A percentile compares a stretch with the other conserved stretches of the same genome.
phyloP scores from a whole-genome alignment of 2,113 vertebrate species.

The Macaca mulatta region DNA sequence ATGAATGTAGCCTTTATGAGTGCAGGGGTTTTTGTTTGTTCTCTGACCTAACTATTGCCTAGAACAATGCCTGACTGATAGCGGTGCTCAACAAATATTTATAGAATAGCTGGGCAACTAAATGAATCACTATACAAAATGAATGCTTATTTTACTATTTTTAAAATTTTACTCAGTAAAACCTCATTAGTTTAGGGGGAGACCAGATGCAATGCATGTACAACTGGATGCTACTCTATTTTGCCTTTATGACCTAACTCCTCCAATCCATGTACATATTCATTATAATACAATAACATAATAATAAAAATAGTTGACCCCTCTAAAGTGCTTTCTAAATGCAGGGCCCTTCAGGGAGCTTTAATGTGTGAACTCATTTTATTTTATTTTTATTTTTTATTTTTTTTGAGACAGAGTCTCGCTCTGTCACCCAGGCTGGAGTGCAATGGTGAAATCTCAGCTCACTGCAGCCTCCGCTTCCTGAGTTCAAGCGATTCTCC shows the following conservation, averaged over 20 bases:
- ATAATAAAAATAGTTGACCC: background rate
- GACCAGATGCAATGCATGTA: background rate
- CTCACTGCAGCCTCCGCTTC: no score
- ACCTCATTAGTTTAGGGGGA: background rate
- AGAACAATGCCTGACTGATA: background rate
- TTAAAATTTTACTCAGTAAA: background rate
- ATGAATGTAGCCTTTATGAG: background rate
- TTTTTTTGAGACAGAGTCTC: no score
- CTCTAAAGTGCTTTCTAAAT: background rate
- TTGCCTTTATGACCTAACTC: background rate
- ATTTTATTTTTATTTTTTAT: no score
- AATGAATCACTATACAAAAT: background rate
- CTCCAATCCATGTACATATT: background rate
- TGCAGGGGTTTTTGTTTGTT: background rate
- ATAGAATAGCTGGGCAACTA: background rate
- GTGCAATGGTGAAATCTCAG: no score
- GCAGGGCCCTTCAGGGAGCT: background rate
- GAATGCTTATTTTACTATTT: conserved; percentile 1
- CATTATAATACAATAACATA: background rate
- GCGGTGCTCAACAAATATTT: background rate
- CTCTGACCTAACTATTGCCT: background rate
- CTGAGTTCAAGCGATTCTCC: no score
- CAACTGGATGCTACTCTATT: background rate
- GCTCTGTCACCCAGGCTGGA: no score
- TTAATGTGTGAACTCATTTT: background rate